These are phyloP conservation scores for Sitta europaea DNA, from an alignment of 2,113 vertebrate species.

Conservation along the genomic window DNA sequence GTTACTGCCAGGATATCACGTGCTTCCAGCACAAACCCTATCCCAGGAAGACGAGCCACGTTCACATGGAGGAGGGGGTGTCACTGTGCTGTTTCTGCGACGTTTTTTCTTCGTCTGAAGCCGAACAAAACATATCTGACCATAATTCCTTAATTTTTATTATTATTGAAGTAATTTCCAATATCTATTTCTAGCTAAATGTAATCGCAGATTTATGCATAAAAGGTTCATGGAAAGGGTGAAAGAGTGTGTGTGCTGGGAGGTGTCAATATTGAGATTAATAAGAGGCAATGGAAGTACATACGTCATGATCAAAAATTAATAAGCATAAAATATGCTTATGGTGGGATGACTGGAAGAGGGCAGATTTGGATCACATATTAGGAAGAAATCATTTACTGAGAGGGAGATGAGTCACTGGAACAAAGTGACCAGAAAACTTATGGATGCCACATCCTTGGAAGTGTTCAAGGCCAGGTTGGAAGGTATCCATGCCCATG, in stretches of 20 bases:
- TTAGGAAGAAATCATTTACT: background rate
- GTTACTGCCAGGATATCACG: slow-evolving; percentile 34
- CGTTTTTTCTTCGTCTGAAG: background rate
- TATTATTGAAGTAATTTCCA: background rate
- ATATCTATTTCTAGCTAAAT: background rate
- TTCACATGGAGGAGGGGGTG: background rate
- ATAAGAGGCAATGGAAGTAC: background rate
- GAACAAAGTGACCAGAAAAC: background rate
- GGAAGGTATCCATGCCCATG: background rate
- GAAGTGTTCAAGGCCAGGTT: background rate
- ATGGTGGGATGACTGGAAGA: background rate
- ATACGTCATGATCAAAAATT: background rate
- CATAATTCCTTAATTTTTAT: background rate
- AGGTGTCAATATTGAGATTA: background rate
- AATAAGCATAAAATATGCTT: background rate
- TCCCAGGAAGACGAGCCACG: background rate
- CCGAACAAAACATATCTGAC: background rate
- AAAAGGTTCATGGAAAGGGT: background rate
- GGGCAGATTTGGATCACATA: background rate
- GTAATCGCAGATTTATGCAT: background rate
- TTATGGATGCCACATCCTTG: background rate
- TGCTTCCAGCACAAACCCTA: background rate
- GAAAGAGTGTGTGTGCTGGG: background rate
- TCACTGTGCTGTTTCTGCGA: background rate
- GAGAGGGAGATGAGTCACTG: background rate